Evolutionary conservation across 2,113 vertebrate species (phyloP).

Genomic region (Oryzias melastigma): DNA sequence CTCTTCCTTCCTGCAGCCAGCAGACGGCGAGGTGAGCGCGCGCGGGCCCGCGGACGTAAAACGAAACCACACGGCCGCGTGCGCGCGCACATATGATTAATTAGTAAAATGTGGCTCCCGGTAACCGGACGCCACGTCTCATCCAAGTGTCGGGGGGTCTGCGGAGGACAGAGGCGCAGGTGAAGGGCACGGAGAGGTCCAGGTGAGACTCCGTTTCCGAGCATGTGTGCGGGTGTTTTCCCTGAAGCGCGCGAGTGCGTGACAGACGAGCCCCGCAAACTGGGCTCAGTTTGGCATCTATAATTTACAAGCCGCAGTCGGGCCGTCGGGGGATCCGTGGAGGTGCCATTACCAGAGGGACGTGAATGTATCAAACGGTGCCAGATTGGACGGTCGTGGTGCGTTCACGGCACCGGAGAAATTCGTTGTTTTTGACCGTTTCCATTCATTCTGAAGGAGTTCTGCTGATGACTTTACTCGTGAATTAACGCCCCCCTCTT

Average conservation of each 20-base stretch:
- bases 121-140: conserved; percentile 42
- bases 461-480: conserved; percentile 27
- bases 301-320: conserved; percentile 61
- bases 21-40: conserved; percentile 1
- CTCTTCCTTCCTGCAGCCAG: conserved; percentile 1
- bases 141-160: neutral
- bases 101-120: conserved; percentile 37
- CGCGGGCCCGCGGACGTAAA: conserved; percentile 19
- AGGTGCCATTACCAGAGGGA: neutral
- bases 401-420: neutral
- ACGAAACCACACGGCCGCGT: conserved; percentile 32
- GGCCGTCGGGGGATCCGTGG: conserved; percentile 17
- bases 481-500: conserved; percentile 43
- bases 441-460: neutral
- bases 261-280: conserved; percentile 50
- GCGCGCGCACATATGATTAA: conserved; percentile 30
- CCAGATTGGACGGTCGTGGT: too few species aligned
- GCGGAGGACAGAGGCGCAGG: conserved; percentile 31
- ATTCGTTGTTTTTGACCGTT: neutral
- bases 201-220: conserved; percentile 53
- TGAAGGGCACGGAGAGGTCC: conserved; percentile 31
- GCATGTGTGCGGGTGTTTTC: conserved; percentile 28
- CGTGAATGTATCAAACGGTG: too few species aligned
- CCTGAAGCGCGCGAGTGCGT: conserved; percentile 1
- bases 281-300: conserved; percentile 45